Evolutionary conservation across 2,888 invertebrate species (phyloP).

Genomic region (Pachliopta kotzebuea): DNA sequence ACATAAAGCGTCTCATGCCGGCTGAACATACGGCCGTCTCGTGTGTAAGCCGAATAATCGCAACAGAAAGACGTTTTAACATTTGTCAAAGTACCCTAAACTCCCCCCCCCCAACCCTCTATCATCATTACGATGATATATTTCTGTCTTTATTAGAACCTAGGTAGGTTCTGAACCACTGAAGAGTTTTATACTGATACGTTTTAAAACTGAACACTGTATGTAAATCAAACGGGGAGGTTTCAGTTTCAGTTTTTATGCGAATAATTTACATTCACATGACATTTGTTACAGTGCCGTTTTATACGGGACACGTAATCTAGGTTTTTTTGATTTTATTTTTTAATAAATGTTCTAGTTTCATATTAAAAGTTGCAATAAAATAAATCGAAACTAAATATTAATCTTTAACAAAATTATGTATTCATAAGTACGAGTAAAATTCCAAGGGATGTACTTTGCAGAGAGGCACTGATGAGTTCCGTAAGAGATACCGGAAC

Average conservation of each 20-base stretch:
- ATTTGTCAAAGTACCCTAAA: slow-evolving; percentile 24
- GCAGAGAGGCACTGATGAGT: too few species aligned
- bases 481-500: too few species aligned
- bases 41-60: slow-evolving; percentile 38
- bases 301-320: neutral
- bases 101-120: neutral
- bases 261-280: neutral
- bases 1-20: slow-evolving; percentile 55
- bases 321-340: neutral
- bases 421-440: too few species aligned
- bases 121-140: slow-evolving; percentile 2
- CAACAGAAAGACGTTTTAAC: slow-evolving; percentile 34
- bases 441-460: too few species aligned
- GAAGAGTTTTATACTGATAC: neutral
- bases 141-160: slow-evolving; percentile 1
- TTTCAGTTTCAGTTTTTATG: neutral
- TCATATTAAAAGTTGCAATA: too few species aligned
- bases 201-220: neutral
- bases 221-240: slow-evolving; percentile 8
- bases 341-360: too few species aligned
- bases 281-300: neutral
- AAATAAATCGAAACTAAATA: too few species aligned
- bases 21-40: slow-evolving; percentile 49
- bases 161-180: neutral
- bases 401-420: too few species aligned